A percentile compares a stretch with the other conserved stretches of the same genome.
These are phyloP conservation scores for Microcebus tavaratra DNA, from an alignment of 2,113 vertebrate species.

Conservation along the genomic window DNA sequence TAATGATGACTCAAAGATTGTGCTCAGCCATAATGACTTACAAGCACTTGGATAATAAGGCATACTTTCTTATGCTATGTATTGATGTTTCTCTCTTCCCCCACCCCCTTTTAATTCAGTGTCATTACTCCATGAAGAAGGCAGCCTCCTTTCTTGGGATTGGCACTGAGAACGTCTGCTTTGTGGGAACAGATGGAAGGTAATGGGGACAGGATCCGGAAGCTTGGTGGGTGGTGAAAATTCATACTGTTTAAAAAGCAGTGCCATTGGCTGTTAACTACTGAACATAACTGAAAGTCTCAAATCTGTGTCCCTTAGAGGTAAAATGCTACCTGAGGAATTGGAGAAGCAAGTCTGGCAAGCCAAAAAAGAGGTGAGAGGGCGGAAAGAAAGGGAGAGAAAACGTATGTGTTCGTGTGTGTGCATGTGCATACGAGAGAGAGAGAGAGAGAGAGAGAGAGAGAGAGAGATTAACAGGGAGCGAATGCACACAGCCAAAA, in stretches of 20 bases:
- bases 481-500: not conserved
- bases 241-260: slow-evolving; percentile 64
- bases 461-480: slow-evolving; percentile 22
- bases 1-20: not conserved
- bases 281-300: slow-evolving; percentile 81
- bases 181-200: slow-evolving; percentile 90
- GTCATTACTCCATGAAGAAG: slow-evolving; percentile 92
- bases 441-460: not conserved
- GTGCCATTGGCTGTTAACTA: slow-evolving; percentile 46
- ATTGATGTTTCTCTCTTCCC: not conserved
- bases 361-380: slow-evolving; percentile 89
- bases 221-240: not conserved
- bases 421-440: no score
- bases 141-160: slow-evolving; percentile 91
- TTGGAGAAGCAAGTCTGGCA: slow-evolving; percentile 88
- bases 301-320: slow-evolving; percentile 87
- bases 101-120: slow-evolving; percentile 75
- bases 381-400: slow-evolving; percentile 29
- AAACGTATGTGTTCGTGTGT: not conserved
- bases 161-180: slow-evolving; percentile 89
- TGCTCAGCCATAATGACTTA: not conserved
- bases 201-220: slow-evolving; percentile 71
- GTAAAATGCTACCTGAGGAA: slow-evolving; percentile 91
- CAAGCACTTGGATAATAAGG: not conserved
- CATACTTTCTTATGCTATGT: not conserved